These are phyloP conservation scores for Pachyrhynchus sulphureomaculatus DNA, from an alignment of 1,140 invertebrate genomes.

Conservation along the genomic window DNA sequence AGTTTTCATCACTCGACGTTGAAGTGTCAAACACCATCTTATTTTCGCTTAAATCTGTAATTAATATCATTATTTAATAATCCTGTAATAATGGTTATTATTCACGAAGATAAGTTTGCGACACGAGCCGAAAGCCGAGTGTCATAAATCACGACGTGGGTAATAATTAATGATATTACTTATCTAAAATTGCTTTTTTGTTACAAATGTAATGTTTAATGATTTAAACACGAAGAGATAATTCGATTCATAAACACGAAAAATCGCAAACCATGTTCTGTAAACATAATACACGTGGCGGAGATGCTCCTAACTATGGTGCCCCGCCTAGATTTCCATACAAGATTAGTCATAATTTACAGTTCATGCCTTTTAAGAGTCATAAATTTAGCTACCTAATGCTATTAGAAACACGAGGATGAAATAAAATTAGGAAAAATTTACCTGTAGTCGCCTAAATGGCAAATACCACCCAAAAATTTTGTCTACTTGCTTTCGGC, in stretches of 20 bases:
- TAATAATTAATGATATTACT: too few relatives aligned
- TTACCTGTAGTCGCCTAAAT: slow-evolving; percentile 4
- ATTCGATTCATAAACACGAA: not conserved
- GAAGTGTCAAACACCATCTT: slow-evolving; percentile 48
- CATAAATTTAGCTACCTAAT: not conserved
- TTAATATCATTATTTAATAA: slow-evolving; percentile 1
- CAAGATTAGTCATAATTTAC: slow-evolving; percentile 15
- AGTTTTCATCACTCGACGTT: slow-evolving; percentile 37
- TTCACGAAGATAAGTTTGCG: too few relatives aligned
- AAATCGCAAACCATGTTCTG: slow-evolving; percentile 15
- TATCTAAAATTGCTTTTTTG: too few relatives aligned
- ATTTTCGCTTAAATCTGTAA: slow-evolving; percentile 37
- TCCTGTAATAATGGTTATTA: not conserved
- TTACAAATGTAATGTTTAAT: too few relatives aligned
- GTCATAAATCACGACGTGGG: too few relatives aligned
- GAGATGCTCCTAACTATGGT: slow-evolving; percentile 2
- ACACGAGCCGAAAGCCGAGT: too few relatives aligned
- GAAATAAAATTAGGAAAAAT: too few relatives aligned
- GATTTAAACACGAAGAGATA: too few relatives aligned
- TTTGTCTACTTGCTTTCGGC: slow-evolving; percentile 5
- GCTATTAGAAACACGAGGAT: too few relatives aligned
- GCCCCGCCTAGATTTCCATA: slow-evolving; percentile 34
- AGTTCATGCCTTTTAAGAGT: not conserved
- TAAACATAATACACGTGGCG: slow-evolving; percentile 45
- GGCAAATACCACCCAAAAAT: slow-evolving; percentile 6